Percentiles rank a stretch among this genome's conserved stretches.
phyloP scores from a whole-genome alignment of 1,140 invertebrate species.

The Drosophila subobscura region DNA sequence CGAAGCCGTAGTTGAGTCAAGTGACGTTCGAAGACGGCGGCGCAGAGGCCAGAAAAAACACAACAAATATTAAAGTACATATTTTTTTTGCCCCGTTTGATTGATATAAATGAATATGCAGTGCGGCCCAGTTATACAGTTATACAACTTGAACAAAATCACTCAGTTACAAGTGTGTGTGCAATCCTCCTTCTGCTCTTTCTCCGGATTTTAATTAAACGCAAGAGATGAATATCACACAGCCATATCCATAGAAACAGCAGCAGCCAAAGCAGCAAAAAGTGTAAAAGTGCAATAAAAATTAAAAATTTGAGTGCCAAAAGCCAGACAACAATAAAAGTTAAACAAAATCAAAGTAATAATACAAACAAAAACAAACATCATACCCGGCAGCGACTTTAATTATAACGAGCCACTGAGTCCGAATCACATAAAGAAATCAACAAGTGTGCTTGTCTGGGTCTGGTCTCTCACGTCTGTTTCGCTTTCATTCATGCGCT shows the following conservation, averaged over 20 bases:
- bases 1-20: constrained; percentile 78
- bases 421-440: constrained; percentile 60
- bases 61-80: constrained; percentile 46
- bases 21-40: constrained; percentile 63
- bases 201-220: constrained; percentile 36
- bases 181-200: constrained; percentile 1
- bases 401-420: constrained; percentile 48
- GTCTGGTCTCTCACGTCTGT: constrained; percentile 38
- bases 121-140: constrained; percentile 21
- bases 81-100: constrained; percentile 35
- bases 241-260: background rate
- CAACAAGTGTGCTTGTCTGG: constrained; percentile 71
- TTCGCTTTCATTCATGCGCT: constrained; percentile 77
- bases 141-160: constrained; percentile 50
- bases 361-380: constrained; percentile 21
- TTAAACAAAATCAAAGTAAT: constrained; percentile 19
- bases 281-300: constrained; percentile 58
- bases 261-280: constrained; percentile 16
- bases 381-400: constrained; percentile 47
- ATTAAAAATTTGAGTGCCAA: constrained; percentile 49
- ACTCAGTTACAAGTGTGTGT: constrained; percentile 38
- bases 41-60: constrained; percentile 48
- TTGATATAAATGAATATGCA: constrained; percentile 75
- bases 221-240: constrained; percentile 42
- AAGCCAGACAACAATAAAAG: constrained; percentile 55